Conservation (phyloP, 2,797 vertebrate genomes). For the Karalla daura region DNA sequence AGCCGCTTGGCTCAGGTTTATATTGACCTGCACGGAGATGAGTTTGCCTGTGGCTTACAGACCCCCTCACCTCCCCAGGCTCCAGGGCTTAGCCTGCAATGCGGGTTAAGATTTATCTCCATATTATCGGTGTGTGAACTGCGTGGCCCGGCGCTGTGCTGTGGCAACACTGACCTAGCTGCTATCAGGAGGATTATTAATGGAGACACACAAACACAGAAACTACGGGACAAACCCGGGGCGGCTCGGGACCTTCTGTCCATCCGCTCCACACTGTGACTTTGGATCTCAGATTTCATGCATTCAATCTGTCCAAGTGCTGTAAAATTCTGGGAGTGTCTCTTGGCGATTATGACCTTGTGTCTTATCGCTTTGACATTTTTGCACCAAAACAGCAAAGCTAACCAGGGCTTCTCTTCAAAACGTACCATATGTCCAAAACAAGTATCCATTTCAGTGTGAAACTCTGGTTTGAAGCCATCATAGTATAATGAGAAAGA, state of each 20-base stretch:
- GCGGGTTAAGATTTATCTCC: conserved; percentile 43
- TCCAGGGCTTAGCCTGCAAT: conserved; percentile 11
- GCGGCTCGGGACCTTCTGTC: conserved; percentile 22
- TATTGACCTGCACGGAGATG: conserved; percentile 41
- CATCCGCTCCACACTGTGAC: background rate
- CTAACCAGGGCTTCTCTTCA: background rate
- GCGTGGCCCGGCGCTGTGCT: conserved; percentile 30
- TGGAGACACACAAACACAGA: conserved; percentile 51
- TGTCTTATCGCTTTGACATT: conserved; percentile 28
- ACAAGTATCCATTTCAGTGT: background rate
- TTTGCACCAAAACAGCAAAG: conserved; percentile 44
- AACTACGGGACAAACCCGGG: background rate
- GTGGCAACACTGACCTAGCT: conserved; percentile 30
- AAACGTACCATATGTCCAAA: background rate
- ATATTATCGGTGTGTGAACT: conserved; percentile 46
- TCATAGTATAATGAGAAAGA: no score
- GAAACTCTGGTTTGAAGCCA: no score
- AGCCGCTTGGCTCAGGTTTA: background rate
- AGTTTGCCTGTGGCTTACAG: conserved; percentile 7
- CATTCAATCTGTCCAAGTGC: conserved; percentile 26
- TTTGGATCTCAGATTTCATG: background rate
- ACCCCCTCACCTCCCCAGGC: background rate
- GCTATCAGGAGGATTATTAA: conserved; percentile 55
- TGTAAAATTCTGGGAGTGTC: conserved; percentile 23
- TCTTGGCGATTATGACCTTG: conserved; percentile 11